Conservation (phyloP, 2,888 invertebrate genomes). For the Argynnis bischoffii region DNA sequence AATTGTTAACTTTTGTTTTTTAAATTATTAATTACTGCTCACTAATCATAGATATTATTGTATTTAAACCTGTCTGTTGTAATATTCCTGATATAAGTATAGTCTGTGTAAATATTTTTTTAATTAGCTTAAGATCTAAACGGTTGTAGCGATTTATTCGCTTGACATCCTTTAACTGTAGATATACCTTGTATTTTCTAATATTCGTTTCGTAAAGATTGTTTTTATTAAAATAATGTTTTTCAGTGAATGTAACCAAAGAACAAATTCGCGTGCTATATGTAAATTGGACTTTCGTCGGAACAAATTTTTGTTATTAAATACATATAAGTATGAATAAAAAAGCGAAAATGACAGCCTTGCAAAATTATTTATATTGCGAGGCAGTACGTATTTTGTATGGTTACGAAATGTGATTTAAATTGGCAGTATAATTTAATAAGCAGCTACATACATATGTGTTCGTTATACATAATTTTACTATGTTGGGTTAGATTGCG, state of each 20-base stretch:
- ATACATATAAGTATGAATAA: not conserved
- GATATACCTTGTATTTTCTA: constrained; percentile 22
- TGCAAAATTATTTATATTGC: constrained; percentile 10
- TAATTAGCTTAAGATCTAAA: constrained; percentile 29
- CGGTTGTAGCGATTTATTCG: constrained; percentile 30
- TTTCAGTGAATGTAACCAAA: constrained; percentile 60
- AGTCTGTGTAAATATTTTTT: constrained; percentile 35
- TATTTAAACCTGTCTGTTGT: constrained; percentile 29
- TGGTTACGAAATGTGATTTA: not conserved
- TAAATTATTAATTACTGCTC: constrained; percentile 27
- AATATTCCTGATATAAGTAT: constrained; percentile 32
- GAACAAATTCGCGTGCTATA: constrained; percentile 56
- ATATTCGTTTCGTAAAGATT: constrained; percentile 15
- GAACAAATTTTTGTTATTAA: constrained; percentile 31
- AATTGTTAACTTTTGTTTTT: not conserved
- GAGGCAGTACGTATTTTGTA: not conserved
- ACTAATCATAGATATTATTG: constrained; percentile 27
- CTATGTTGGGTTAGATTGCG: not conserved
- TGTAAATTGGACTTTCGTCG: constrained; percentile 38
- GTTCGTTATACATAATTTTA: not conserved
- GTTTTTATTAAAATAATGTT: constrained; percentile 42
- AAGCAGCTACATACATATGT: not conserved
- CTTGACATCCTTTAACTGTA: constrained; percentile 19
- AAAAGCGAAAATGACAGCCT: constrained; percentile 20
- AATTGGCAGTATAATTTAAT: not conserved